Base-by-base conservation (phyloP, 2,797 vertebrate genomes). In the Pseudomugil gertrudae region DNA sequence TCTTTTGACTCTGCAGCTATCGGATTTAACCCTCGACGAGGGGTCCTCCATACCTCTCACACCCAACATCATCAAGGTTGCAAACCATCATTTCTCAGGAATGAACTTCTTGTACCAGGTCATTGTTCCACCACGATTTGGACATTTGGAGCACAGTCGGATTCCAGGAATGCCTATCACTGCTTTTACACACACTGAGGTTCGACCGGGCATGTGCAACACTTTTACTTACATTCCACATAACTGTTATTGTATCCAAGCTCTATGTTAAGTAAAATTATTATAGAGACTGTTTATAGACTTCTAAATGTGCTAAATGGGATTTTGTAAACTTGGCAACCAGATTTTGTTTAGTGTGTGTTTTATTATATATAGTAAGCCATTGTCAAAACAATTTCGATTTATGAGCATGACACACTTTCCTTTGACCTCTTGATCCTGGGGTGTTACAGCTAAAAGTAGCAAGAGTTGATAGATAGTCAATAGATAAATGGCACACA, bases 111-210 rank as follows among this genome's bases (percentile, higher is more conserved):
- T 95, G 81, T 98, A 95, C 85, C 67, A 93, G 83, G 88, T 98
- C 66, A 79, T 90, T 1, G 80, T 92, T 36, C 90, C 91, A 32
- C 97, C 95, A 0, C 92, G 91, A 57, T 90, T 95, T 5, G 95
- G 96, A 10, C 94, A 90, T 77, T 35, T 98, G 78, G 94, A 95
- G 90, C 94, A 95, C 76, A 93, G 89, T 47, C 87, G 47, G 74
- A 89, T 94, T 78, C 95, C 95, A 27, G 94, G 94, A 76, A 87
- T 93, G 69, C 92, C 91, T 27, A 90, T 97, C 73, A 87, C 84
- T 3, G 92, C 88, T 35, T 97, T 98, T 91, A 96, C 92, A 36
- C 94, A 90, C 76, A 94, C 95, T 62, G 95, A 98, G 95, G 96
- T 97, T 57, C 36, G 73, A 74, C 33, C 48, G 5, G 40, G 8